These are phyloP conservation scores for Pipistrellus pygmaeus DNA, from an alignment of 2,797 vertebrate species.

Conservation along the genomic window DNA sequence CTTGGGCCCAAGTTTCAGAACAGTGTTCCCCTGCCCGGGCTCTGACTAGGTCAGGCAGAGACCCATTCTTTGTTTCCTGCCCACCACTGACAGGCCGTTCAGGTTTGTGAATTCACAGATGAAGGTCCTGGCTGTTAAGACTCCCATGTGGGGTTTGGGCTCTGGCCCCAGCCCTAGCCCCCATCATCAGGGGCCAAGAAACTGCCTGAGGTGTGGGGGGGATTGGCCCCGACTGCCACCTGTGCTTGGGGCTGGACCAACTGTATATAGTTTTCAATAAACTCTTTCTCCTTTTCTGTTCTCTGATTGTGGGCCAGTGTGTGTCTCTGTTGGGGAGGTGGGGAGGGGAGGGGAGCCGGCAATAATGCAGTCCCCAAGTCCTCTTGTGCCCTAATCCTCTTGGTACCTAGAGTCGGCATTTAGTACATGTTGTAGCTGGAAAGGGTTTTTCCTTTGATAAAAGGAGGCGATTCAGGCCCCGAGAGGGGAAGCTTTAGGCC, in stretches of 20 bases:
- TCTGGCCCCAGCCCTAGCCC: neutral
- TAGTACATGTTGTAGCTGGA: neutral
- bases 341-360: neutral
- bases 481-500: constrained; percentile 11
- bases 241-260: constrained; percentile 59
- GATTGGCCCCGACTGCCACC: neutral
- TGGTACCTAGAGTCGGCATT: neutral
- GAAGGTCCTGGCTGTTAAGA: neutral
- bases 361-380: neutral
- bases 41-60: constrained; percentile 25
- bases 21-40: constrained; percentile 40
- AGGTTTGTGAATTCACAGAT: constrained; percentile 22
- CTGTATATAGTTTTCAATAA: constrained; percentile 84
- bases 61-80: constrained; percentile 24
- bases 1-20: constrained; percentile 57
- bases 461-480: neutral
- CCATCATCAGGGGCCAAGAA: neutral
- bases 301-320: constrained; percentile 1
- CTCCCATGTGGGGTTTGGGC: neutral
- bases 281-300: constrained; percentile 76
- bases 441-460: neutral
- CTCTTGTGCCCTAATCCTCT: neutral
- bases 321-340: neutral
- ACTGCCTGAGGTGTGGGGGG: constrained; percentile 12
- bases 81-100: constrained; percentile 10